Evolutionary conservation across 2,797 vertebrate species (phyloP).

Genomic region (Chiroxiphia lanceolata): DNA sequence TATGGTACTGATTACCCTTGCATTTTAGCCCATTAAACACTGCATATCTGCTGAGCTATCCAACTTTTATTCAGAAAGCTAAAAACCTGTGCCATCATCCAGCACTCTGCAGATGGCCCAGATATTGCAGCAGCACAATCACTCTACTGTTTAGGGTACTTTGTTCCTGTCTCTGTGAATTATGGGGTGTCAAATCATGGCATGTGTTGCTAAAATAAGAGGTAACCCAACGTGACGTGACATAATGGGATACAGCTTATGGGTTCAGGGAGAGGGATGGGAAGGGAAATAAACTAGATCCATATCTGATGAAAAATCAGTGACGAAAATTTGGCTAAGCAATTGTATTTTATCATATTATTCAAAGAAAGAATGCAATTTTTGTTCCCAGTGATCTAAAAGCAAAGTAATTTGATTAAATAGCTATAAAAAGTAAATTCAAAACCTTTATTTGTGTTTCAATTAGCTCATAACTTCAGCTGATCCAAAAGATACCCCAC

Average conservation of each 20-base stretch:
- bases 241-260: slow-evolving; percentile 3
- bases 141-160: slow-evolving; percentile 32
- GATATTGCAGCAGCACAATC: slow-evolving; percentile 48
- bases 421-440: neutral
- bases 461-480: neutral
- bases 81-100: slow-evolving; percentile 28
- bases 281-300: neutral
- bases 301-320: neutral
- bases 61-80: slow-evolving; percentile 41
- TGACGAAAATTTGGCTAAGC: neutral
- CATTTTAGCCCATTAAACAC: slow-evolving; percentile 37
- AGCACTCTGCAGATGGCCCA: slow-evolving; percentile 26
- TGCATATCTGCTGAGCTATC: slow-evolving; percentile 47
- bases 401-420: neutral
- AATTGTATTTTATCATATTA: neutral
- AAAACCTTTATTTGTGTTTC: neutral
- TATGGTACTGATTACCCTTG: neutral
- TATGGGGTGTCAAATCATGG: slow-evolving; percentile 29
- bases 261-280: neutral
- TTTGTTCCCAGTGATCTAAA: neutral
- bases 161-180: slow-evolving; percentile 53
- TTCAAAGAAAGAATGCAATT: neutral
- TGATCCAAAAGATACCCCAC: neutral
- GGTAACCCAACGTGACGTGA: neutral
- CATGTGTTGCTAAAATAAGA: neutral